Evolutionary conservation across 64 coral and sea anemone genomes (phyloP).

Genomic region (Pachyseris speciosa): DNA sequence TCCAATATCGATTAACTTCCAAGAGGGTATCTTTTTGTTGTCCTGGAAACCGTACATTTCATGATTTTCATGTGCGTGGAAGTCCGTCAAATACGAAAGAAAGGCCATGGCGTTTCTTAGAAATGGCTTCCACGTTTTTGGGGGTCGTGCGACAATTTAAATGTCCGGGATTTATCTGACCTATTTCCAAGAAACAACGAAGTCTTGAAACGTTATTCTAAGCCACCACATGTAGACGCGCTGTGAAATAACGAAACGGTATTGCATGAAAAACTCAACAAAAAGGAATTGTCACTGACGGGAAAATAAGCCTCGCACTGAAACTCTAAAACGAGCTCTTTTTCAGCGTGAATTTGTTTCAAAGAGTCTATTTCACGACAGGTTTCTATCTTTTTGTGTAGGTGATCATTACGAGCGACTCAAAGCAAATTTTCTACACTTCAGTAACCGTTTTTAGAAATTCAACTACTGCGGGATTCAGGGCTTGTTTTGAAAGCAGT

Average conservation of each 20-base stretch:
- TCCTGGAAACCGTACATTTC: neutral
- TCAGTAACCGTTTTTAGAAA: conserved; percentile 17
- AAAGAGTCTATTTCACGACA: conserved; percentile 41
- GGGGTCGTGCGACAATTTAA: neutral
- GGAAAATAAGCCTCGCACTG: neutral
- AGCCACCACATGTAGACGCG: neutral
- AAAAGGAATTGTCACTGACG: neutral
- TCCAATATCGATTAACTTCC: neutral
- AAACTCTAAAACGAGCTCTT: conserved; percentile 21
- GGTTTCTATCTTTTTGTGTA: neutral
- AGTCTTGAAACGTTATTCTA: neutral
- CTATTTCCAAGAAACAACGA: neutral
- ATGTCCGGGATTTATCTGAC: neutral
- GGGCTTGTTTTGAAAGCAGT: neutral
- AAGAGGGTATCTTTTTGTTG: neutral
- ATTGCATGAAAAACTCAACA: neutral
- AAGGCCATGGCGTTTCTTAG: neutral
- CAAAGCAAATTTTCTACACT: conserved; percentile 17
- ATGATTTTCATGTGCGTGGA: neutral
- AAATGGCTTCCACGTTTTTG: neutral
- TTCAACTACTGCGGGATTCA: neutral
- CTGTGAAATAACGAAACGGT: neutral
- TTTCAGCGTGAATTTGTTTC: neutral
- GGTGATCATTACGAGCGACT: neutral
- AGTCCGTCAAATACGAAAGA: neutral